Conservation (phyloP, 2,888 invertebrate species). For the Fragum whitleyi region DNA sequence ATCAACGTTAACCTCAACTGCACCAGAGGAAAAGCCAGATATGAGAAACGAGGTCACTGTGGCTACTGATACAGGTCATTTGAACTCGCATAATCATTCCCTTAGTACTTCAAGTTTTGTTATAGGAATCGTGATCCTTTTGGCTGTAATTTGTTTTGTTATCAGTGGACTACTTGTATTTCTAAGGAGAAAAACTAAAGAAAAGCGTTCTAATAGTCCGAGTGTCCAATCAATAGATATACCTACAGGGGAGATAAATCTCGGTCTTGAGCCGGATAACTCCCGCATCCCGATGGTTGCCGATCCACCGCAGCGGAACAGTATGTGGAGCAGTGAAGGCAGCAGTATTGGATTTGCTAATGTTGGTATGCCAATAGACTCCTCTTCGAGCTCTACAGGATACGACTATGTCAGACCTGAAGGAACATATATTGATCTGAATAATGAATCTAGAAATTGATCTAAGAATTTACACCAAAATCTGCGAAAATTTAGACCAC, state of each 20-base stretch:
- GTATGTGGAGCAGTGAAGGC: background rate
- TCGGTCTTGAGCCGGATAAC: constrained; percentile 6
- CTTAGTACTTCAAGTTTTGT: background rate
- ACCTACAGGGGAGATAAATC: background rate
- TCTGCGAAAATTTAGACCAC: no score
- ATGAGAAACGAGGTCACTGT: background rate
- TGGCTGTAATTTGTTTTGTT: background rate
- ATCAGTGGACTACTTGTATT: background rate
- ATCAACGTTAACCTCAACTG: background rate
- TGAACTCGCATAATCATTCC: background rate
- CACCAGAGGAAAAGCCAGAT: no score
- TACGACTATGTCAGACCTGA: no score
- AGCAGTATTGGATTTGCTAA: background rate
- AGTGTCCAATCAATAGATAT: background rate
- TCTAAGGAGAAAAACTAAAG: background rate
- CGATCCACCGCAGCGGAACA: background rate
- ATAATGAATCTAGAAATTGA: no score
- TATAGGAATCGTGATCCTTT: background rate
- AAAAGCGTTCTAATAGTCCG: no score
- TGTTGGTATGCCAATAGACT: background rate
- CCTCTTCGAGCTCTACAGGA: no score
- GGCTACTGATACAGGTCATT: background rate
- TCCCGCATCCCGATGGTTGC: background rate
- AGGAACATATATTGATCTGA: no score
- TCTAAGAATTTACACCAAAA: no score